These are phyloP conservation scores for Progne subis DNA, from an alignment of 2,113 vertebrate species.

Conservation along the genomic window DNA sequence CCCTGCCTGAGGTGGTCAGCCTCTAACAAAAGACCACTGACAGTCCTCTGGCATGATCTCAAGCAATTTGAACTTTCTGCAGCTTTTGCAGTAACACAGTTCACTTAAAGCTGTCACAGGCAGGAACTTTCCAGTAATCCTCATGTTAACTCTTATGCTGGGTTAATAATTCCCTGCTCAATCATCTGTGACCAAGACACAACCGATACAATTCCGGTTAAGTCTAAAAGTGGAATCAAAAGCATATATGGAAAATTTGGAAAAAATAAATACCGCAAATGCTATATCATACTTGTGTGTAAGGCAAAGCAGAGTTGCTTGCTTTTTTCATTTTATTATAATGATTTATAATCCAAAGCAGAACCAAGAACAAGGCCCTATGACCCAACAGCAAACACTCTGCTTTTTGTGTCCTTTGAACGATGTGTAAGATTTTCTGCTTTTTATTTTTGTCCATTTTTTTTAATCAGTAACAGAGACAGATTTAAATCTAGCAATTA, in stretches of 20 bases:
- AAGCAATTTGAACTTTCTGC: constrained; percentile 57
- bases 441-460: background rate
- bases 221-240: background rate
- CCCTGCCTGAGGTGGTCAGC: constrained; percentile 45
- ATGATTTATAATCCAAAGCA: constrained; percentile 4
- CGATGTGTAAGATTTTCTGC: background rate
- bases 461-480: background rate
- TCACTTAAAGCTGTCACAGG: constrained; percentile 57
- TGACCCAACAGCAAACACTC: background rate
- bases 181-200: background rate
- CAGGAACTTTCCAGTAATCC: constrained; percentile 65
- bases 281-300: background rate
- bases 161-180: constrained; percentile 63
- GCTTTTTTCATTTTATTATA: background rate
- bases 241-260: background rate
- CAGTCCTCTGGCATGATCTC: constrained; percentile 50
- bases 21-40: constrained; percentile 60
- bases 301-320: background rate
- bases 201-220: background rate
- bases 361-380: background rate
- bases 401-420: background rate
- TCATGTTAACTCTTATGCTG: constrained; percentile 46
- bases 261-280: background rate
- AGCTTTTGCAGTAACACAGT: constrained; percentile 45
- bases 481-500: background rate